Evolutionary conservation across 2,797 vertebrate genomes (phyloP).

Genomic region (Diplodus puntazzo): DNA sequence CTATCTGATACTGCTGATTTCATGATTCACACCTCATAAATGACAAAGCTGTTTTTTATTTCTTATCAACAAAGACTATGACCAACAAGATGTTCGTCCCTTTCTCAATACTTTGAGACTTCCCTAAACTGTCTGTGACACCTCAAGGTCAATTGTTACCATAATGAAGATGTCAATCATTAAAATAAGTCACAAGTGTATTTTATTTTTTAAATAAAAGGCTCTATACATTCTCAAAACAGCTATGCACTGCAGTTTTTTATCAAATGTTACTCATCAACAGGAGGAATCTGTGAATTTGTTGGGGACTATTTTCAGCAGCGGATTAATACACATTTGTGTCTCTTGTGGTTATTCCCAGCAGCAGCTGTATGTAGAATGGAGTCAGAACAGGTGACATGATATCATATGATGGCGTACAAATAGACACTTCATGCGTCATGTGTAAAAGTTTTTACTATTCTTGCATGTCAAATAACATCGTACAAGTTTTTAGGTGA

Average conservation of each 20-base stretch:
- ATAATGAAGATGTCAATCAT: neutral
- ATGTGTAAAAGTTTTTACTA: too few relatives aligned
- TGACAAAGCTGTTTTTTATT: neutral
- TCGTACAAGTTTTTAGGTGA: too few relatives aligned
- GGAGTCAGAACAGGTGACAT: neutral
- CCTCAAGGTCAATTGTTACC: neutral
- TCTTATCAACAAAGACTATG: neutral
- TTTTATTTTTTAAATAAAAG: neutral
- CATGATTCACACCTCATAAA: neutral
- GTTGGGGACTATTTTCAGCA: neutral
- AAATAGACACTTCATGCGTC: too few relatives aligned
- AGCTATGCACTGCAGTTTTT: neutral
- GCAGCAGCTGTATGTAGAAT: neutral
- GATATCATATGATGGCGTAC: too few relatives aligned
- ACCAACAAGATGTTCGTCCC: neutral
- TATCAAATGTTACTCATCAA: neutral
- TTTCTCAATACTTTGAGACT: neutral
- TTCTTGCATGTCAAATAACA: too few relatives aligned
- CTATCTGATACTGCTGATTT: constrained; percentile 9
- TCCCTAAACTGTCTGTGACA: too few relatives aligned
- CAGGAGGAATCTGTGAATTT: neutral
- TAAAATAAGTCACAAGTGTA: neutral
- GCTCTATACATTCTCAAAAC: neutral
- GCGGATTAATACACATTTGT: neutral
- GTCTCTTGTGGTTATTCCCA: neutral